phyloP scores from a whole-genome alignment of 2,888 invertebrate genomes.

The Drosophila melanocephala region DNA sequence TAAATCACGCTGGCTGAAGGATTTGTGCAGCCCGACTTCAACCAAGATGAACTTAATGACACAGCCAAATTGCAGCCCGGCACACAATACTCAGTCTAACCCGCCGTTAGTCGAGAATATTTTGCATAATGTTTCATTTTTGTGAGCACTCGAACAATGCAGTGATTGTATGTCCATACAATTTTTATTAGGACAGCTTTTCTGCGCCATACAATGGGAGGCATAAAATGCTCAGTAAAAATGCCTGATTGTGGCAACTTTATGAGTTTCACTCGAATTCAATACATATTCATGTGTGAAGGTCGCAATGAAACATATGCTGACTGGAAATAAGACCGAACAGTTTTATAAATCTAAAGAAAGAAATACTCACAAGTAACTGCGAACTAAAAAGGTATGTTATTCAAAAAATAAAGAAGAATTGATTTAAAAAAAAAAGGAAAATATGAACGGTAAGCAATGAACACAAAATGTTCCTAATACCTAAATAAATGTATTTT shows the following conservation, averaged over 20 bases:
- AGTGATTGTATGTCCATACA: conserved; percentile 32
- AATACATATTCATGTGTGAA: conserved; percentile 16
- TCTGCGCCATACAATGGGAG: conserved; percentile 17
- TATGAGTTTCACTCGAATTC: conserved; percentile 9
- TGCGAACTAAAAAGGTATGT: too few relatives aligned
- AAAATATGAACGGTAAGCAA: neutral
- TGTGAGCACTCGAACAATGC: conserved; percentile 21
- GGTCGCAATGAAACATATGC: neutral
- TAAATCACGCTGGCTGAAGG: conserved; percentile 40
- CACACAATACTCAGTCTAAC: neutral
- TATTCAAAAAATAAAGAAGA: neutral
- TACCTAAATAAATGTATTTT: neutral
- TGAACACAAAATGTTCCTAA: neutral
- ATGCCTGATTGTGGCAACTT: conserved; percentile 3
- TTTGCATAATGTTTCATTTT: conserved; percentile 35
- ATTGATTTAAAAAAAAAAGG: neutral
- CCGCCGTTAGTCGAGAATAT: conserved; percentile 2
- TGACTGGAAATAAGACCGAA: neutral
- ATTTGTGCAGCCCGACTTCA: conserved; percentile 34
- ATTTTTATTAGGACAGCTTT: conserved; percentile 29
- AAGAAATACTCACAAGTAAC: neutral
- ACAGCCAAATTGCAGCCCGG: conserved; percentile 33
- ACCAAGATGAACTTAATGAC: conserved; percentile 43
- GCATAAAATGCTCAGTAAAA: conserved; percentile 1
- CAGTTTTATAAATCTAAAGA: neutral